Percentiles rank a stretch among this genome's conserved stretches.
Evolutionary conservation across 2,113 vertebrate species (phyloP).

Genomic region (Apus apus): DNA sequence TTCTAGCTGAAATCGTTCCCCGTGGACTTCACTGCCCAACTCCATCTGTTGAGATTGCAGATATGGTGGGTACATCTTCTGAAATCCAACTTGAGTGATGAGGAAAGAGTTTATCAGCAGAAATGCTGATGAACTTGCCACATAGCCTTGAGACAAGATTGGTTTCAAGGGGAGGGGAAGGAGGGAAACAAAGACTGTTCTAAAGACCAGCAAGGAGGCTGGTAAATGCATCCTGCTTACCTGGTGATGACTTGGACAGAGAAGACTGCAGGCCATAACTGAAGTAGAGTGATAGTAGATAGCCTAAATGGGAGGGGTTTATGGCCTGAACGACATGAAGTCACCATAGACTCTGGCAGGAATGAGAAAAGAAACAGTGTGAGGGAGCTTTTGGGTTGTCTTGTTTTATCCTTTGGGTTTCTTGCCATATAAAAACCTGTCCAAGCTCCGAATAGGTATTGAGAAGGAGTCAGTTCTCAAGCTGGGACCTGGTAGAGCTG

Average conservation of each 20-base stretch:
- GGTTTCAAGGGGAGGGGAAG: background rate
- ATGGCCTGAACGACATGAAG: background rate
- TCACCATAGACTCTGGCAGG: background rate
- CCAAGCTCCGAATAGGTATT: background rate
- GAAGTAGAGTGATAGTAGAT: background rate
- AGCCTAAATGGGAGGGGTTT: rapidly evolving
- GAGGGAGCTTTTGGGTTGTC: background rate
- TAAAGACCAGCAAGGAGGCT: background rate
- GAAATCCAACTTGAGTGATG: rapidly evolving
- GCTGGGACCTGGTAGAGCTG: background rate
- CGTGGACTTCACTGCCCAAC: background rate
- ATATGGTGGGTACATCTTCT: background rate
- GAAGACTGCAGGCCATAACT: background rate
- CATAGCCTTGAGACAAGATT: background rate
- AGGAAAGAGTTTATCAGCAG: background rate
- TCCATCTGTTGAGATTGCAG: background rate
- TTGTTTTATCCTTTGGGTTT: background rate
- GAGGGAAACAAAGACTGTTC: background rate
- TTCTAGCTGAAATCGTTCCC: background rate
- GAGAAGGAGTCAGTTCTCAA: background rate
- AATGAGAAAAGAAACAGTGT: background rate
- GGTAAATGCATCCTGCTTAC: background rate
- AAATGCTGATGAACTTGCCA: background rate
- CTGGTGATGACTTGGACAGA: background rate
- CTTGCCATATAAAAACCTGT: background rate